Evolutionary conservation across 2,888 invertebrate genomes (phyloP).

Genomic region (Apoderus coryli): DNA sequence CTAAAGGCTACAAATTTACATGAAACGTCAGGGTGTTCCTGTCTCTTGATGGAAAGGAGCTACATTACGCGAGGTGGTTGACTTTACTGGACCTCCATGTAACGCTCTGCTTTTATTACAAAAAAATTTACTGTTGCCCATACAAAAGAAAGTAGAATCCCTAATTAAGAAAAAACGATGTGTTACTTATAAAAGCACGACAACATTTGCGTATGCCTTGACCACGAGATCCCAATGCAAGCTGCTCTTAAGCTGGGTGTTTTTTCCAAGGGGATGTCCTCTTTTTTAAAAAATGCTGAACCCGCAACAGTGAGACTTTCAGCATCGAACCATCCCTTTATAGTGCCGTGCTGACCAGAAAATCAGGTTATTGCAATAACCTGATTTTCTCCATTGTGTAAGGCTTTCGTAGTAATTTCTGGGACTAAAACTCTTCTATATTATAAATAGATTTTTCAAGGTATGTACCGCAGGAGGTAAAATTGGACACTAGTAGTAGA

Average conservation of each 20-base stretch:
- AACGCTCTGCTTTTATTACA: background rate
- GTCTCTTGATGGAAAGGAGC: slow-evolving; percentile 1
- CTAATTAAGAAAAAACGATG: no score
- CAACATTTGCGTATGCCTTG: slow-evolving; percentile 1
- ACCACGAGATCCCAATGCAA: background rate
- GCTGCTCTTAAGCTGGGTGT: slow-evolving; percentile 1
- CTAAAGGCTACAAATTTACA: background rate
- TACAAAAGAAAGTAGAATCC: no score
- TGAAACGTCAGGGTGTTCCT: background rate
- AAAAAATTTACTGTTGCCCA: no score
- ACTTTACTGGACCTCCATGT: slow-evolving; percentile 2
- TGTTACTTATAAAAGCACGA: no score
- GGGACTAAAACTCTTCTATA: no score
- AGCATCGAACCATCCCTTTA: slow-evolving; percentile 2
- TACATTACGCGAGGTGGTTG: slow-evolving; percentile 1
- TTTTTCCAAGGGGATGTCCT: slow-evolving; percentile 3
- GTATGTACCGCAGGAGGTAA: no score
- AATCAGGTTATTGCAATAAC: no score
- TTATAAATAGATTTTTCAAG: no score
- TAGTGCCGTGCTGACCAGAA: background rate
- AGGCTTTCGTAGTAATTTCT: no score
- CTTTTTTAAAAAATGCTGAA: slow-evolving; percentile 2
- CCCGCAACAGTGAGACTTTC: slow-evolving; percentile 2
- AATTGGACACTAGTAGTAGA: no score
- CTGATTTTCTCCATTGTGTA: no score